These are phyloP conservation scores for Procambarus clarkii DNA, from an alignment of 1,140 invertebrate species.

Conservation along the genomic window DNA sequence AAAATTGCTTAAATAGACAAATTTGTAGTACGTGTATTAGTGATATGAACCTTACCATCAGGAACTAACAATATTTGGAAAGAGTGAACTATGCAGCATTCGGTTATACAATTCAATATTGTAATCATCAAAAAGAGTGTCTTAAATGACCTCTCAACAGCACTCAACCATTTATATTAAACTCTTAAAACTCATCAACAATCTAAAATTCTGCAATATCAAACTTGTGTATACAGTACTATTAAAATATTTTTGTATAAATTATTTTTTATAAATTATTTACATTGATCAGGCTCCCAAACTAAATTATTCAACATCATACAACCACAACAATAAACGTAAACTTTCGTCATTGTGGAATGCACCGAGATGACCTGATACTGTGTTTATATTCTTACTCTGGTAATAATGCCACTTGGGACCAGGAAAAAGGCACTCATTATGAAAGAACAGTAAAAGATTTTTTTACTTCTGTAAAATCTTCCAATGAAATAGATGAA, in stretches of 20 bases:
- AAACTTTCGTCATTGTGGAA: neutral
- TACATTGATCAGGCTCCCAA: neutral
- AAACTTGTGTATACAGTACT: neutral
- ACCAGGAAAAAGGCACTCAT: neutral
- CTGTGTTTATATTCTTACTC: neutral
- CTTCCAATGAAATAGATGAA: neutral
- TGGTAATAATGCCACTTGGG: conserved; percentile 18
- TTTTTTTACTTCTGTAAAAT: neutral
- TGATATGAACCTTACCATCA: neutral
- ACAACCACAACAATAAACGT: neutral
- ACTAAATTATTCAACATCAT: neutral
- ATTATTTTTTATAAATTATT: neutral
- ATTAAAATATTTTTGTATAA: neutral
- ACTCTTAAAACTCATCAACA: conserved; percentile 29
- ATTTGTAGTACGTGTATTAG: too few species aligned
- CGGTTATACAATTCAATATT: neutral
- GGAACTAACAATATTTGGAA: neutral
- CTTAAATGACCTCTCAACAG: conserved; percentile 21
- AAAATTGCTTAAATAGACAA: too few species aligned
- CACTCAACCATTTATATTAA: neutral
- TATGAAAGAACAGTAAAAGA: neutral
- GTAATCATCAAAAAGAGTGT: neutral
- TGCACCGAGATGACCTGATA: neutral
- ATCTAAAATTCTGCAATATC: conserved; percentile 14
- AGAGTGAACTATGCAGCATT: too few species aligned